phyloP scores from a whole-genome alignment of 2,888 invertebrate genomes.

The Criorhina ranunculi region DNA sequence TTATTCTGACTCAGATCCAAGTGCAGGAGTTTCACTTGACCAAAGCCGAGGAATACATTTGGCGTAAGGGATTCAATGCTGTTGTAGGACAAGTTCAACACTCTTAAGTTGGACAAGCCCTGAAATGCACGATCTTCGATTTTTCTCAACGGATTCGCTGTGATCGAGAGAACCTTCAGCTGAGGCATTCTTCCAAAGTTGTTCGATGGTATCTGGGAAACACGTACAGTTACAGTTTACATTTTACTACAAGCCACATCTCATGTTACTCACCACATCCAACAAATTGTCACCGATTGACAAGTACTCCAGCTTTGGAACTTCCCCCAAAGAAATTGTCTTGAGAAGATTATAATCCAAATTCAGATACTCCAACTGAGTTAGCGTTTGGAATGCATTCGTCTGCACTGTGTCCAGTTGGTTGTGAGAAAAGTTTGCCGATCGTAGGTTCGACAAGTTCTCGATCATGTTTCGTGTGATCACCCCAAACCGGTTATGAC shows the following conservation, averaged over 20 bases:
- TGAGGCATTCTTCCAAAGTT: constrained; percentile 77
- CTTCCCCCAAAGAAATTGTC: constrained; percentile 78
- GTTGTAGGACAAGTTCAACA: constrained; percentile 81
- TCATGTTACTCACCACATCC: constrained; percentile 75
- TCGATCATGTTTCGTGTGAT: constrained; percentile 77
- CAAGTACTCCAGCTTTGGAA: constrained; percentile 78
- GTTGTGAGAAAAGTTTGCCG: constrained; percentile 81
- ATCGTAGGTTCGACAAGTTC: constrained; percentile 78
- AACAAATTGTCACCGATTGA: constrained; percentile 80
- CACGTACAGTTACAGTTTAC: neutral
- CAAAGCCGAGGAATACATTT: constrained; percentile 79
- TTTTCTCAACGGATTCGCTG: constrained; percentile 77
- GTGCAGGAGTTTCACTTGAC: constrained; percentile 73
- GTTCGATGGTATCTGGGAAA: constrained; percentile 78
- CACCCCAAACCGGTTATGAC: constrained; percentile 79
- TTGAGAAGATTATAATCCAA: constrained; percentile 80
- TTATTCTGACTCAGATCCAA: constrained; percentile 81
- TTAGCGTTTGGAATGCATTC: constrained; percentile 78
- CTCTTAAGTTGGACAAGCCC: constrained; percentile 78
- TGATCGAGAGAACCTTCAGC: constrained; percentile 79
- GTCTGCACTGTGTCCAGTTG: constrained; percentile 77
- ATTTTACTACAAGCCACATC: neutral
- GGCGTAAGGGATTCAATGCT: constrained; percentile 78
- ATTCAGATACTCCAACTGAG: constrained; percentile 79
- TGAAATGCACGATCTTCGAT: constrained; percentile 80